These are phyloP conservation scores for Selenia dentaria DNA, from an alignment of 2,888 invertebrate species.

Conservation along the genomic window DNA sequence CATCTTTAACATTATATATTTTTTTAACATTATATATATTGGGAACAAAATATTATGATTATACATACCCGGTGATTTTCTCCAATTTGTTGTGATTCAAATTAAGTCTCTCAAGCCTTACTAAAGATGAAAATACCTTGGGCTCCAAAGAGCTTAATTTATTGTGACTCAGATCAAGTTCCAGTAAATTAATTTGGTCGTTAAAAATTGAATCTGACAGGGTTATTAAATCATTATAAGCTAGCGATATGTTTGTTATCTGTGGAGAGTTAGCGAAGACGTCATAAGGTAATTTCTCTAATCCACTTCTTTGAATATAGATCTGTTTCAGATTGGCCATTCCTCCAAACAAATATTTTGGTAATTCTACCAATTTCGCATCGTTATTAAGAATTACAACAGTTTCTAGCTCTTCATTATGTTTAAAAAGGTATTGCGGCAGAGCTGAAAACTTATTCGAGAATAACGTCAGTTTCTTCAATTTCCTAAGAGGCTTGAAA, in stretches of 20 bases:
- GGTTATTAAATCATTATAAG: slow-evolving; percentile 79
- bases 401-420: slow-evolving; percentile 79
- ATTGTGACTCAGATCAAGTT: slow-evolving; percentile 88
- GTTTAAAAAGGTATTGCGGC: slow-evolving; percentile 84
- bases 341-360: slow-evolving; percentile 85
- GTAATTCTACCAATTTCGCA: slow-evolving; percentile 82
- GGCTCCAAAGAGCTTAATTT: slow-evolving; percentile 83
- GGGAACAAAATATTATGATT: too few species aligned
- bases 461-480: slow-evolving; percentile 87
- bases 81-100: slow-evolving; percentile 87
- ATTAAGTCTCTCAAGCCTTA: slow-evolving; percentile 84
- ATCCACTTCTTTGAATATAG: slow-evolving; percentile 82
- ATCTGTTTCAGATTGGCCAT: slow-evolving; percentile 83
- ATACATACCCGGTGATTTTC: slow-evolving; percentile 78
- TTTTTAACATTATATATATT: too few species aligned
- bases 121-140: slow-evolving; percentile 82
- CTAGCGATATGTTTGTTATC: slow-evolving; percentile 85
- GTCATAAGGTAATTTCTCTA: slow-evolving; percentile 85
- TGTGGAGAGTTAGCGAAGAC: slow-evolving; percentile 85
- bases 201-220: slow-evolving; percentile 87
- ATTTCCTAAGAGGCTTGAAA: slow-evolving; percentile 85
- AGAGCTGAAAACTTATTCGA: slow-evolving; percentile 87
- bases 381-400: slow-evolving; percentile 85
- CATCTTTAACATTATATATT: too few species aligned
- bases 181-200: slow-evolving; percentile 85